phyloP scores from a whole-genome alignment of 2,888 invertebrate genomes.

The Clusia tigrina region DNA sequence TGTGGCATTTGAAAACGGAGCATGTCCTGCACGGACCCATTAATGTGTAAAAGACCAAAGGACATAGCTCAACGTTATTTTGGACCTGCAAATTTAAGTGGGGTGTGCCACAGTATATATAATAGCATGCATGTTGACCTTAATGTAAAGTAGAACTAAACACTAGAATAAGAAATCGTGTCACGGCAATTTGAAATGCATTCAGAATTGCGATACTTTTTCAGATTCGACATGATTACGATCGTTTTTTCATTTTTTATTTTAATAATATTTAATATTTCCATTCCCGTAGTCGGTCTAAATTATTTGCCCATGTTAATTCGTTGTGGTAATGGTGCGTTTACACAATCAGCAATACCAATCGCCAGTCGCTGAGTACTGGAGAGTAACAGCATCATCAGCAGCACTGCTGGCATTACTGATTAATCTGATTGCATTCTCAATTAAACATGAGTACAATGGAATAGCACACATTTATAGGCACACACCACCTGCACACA shows the following conservation, averaged over 20 bases:
- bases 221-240: background rate
- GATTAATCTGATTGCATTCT: slow-evolving; percentile 32
- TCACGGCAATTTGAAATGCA: slow-evolving; percentile 27
- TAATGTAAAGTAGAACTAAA: no score
- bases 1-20: no score
- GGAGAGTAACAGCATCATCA: no score
- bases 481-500: no score
- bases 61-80: no score
- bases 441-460: slow-evolving; percentile 32
- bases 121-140: no score
- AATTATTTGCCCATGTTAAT: slow-evolving; percentile 14
- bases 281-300: background rate
- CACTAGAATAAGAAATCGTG: no score
- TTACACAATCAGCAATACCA: slow-evolving; percentile 7
- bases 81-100: no score
- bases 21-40: no score
- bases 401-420: background rate
- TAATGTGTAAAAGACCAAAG: no score
- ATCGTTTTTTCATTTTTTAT: background rate
- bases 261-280: slow-evolving; percentile 6
- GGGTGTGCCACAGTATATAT: no score
- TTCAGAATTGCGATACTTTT: slow-evolving; percentile 19
- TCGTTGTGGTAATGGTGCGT: slow-evolving; percentile 23
- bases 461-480: background rate
- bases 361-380: background rate